These are phyloP conservation scores for Oxytorus armatus DNA, from an alignment of 2,888 invertebrate genomes.

Conservation along the genomic window DNA sequence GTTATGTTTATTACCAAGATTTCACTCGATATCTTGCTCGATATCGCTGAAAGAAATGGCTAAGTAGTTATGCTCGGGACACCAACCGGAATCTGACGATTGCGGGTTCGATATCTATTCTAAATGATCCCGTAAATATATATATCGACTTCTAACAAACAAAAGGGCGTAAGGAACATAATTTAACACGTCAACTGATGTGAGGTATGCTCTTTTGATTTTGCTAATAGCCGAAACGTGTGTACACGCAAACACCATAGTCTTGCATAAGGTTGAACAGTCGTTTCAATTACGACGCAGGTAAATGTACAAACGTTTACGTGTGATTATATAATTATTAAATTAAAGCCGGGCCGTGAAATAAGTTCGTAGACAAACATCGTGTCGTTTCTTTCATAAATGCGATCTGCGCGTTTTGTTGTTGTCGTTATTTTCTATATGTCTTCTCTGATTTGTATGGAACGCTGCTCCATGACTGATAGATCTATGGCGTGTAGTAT, in stretches of 20 bases:
- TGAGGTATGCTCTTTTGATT: conserved; percentile 10
- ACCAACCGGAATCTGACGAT: too few species aligned
- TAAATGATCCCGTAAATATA: neutral
- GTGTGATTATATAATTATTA: conserved; percentile 58
- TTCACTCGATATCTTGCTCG: too few species aligned
- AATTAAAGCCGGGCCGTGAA: conserved; percentile 57
- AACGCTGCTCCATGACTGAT: conserved; percentile 50
- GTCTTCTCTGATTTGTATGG: conserved; percentile 46
- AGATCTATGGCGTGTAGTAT: conserved; percentile 30
- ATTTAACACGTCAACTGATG: neutral
- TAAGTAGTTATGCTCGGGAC: too few species aligned
- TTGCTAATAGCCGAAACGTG: neutral
- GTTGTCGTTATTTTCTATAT: neutral
- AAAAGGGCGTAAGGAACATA: conserved; percentile 1
- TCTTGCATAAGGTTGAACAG: conserved; percentile 50
- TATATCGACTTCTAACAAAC: neutral
- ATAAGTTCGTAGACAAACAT: conserved; percentile 57
- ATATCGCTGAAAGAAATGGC: too few species aligned
- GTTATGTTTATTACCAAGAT: too few species aligned
- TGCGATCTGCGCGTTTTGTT: conserved; percentile 16
- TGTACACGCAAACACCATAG: conserved; percentile 7
- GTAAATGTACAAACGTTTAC: conserved; percentile 54
- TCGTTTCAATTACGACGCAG: conserved; percentile 24
- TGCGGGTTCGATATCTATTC: too few species aligned
- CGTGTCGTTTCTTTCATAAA: conserved; percentile 40